Conservation (phyloP, 2,797 vertebrate species). For the Allochrocebus solatus region DNA sequence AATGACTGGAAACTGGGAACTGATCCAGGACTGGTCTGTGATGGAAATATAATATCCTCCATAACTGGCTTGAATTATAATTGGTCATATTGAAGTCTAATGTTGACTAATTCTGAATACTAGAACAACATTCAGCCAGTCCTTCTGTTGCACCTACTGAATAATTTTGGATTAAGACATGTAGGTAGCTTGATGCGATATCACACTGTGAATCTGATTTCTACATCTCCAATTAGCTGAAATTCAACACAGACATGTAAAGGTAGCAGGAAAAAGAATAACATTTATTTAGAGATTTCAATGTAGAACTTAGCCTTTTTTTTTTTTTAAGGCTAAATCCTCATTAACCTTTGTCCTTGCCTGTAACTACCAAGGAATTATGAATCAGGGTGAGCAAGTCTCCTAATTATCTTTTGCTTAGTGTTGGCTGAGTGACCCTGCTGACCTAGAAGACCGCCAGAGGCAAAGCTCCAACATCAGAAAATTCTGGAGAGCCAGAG, state of each 20-base stretch:
- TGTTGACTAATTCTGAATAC: slow-evolving; percentile 58
- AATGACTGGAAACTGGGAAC: slow-evolving; percentile 67
- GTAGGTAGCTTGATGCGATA: slow-evolving; percentile 1
- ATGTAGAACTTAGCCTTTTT: neutral
- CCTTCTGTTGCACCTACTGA: slow-evolving; percentile 38
- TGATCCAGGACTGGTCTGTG: slow-evolving; percentile 60
- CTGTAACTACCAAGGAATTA: slow-evolving; percentile 38
- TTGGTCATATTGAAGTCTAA: slow-evolving; percentile 55
- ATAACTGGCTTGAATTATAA: slow-evolving; percentile 64
- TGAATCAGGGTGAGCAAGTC: neutral
- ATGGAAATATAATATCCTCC: slow-evolving; percentile 60
- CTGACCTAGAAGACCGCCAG: neutral
- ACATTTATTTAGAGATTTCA: slow-evolving; percentile 46
- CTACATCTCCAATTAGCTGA: slow-evolving; percentile 23
- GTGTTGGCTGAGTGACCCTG: neutral
- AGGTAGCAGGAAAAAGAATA: neutral
- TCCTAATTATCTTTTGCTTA: slow-evolving; percentile 20
- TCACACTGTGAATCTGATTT: slow-evolving; percentile 26
- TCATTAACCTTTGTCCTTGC: slow-evolving; percentile 28
- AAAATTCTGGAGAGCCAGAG: neutral
- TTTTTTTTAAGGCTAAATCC: slow-evolving; percentile 24
- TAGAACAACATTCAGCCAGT: neutral
- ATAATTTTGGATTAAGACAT: slow-evolving; percentile 45
- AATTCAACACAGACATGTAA: neutral
- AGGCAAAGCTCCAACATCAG: neutral